Evolutionary conservation across 2,888 invertebrate genomes (phyloP).

Genomic region (Synergus itoensis): DNA sequence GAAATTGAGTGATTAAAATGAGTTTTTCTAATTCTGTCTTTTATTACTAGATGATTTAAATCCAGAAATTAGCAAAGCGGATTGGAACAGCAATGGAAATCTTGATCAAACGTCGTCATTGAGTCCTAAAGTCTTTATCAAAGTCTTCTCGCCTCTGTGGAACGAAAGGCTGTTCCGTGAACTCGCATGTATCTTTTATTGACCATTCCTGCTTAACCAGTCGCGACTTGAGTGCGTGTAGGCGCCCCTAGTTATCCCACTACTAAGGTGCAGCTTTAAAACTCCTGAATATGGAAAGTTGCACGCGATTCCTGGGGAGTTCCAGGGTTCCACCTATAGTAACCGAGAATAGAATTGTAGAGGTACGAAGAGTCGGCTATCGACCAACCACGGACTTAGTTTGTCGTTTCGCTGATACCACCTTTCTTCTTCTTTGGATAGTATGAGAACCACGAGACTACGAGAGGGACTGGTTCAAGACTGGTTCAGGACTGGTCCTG

Average conservation of each 20-base stretch:
- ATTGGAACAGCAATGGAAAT: too few relatives aligned
- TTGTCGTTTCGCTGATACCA: slow-evolving; percentile 34
- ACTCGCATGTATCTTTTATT: slow-evolving; percentile 52
- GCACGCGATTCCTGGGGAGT: slow-evolving; percentile 63
- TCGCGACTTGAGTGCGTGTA: slow-evolving; percentile 66
- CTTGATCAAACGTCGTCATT: not conserved
- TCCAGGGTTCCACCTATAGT: slow-evolving; percentile 58
- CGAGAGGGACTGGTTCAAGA: slow-evolving; percentile 39
- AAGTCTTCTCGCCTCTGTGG: slow-evolving; percentile 43
- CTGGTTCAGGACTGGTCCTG: slow-evolving; percentile 60
- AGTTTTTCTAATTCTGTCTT: not conserved
- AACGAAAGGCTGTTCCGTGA: slow-evolving; percentile 47
- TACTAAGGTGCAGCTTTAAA: slow-evolving; percentile 68
- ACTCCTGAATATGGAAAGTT: slow-evolving; percentile 72
- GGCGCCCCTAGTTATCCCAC: slow-evolving; percentile 71
- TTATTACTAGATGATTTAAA: not conserved
- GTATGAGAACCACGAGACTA: not conserved
- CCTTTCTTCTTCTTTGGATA: slow-evolving; percentile 29
- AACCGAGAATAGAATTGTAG: slow-evolving; percentile 58
- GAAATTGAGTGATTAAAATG: not conserved
- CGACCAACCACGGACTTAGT: slow-evolving; percentile 28
- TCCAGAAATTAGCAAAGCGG: too few relatives aligned
- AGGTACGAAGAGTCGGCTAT: slow-evolving; percentile 46
- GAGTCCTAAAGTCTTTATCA: slow-evolving; percentile 23
- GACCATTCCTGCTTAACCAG: slow-evolving; percentile 63